phyloP scores from a whole-genome alignment of 2,888 invertebrate species.

The Aspidapion aeneum region DNA sequence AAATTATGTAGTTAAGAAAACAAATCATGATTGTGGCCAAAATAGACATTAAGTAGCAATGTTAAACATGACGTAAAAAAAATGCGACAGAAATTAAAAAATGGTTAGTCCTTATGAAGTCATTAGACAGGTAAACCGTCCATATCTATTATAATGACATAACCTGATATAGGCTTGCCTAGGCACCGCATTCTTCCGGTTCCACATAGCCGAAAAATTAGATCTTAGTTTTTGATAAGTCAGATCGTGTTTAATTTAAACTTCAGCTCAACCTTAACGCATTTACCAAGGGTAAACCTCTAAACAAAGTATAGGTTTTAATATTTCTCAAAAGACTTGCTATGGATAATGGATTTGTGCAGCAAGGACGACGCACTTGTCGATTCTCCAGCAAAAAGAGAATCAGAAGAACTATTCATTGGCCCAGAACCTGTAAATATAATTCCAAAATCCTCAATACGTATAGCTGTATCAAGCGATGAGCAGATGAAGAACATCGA shows the following conservation, averaged over 20 bases:
- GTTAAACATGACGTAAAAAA: background rate
- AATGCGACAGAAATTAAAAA: background rate
- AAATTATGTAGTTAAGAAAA: too few relatives aligned
- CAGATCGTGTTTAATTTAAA: constrained; percentile 25
- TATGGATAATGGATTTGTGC: too few relatives aligned
- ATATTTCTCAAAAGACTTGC: too few relatives aligned
- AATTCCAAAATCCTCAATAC: too few relatives aligned
- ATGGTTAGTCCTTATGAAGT: constrained; percentile 16
- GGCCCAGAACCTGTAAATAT: too few relatives aligned
- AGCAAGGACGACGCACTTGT: too few relatives aligned
- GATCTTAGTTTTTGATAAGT: constrained; percentile 18
- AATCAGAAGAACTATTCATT: too few relatives aligned
- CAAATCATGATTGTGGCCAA: background rate
- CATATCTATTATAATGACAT: constrained; percentile 24
- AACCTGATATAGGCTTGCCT: constrained; percentile 20
- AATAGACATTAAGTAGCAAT: background rate
- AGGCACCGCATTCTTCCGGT: constrained; percentile 27
- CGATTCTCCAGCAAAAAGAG: too few relatives aligned
- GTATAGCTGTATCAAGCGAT: too few relatives aligned
- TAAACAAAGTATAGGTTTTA: too few relatives aligned
- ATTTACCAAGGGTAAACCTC: background rate
- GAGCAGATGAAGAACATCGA: too few relatives aligned
- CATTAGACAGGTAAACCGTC: constrained; percentile 23
- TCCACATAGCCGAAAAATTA: constrained; percentile 29
- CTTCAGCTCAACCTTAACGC: background rate